Evolutionary conservation across 2,797 vertebrate species (phyloP).

Genomic region (Tenualosa thibaudeaui): DNA sequence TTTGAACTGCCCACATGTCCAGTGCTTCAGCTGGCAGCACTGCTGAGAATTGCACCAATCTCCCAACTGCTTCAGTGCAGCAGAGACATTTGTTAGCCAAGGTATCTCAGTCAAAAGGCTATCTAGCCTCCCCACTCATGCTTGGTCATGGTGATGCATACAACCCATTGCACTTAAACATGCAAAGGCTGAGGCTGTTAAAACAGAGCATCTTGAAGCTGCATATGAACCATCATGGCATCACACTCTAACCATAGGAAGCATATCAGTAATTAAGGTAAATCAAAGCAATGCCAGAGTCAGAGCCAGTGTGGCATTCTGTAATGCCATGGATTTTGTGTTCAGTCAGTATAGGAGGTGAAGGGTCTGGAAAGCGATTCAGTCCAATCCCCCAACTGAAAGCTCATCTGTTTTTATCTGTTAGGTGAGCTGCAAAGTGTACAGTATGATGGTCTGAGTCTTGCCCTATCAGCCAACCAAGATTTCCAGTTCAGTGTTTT

Average conservation of each 20-base stretch:
- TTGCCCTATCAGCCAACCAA: not conserved
- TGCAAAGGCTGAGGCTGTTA: not conserved
- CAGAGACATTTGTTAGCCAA: not conserved
- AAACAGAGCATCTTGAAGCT: not conserved
- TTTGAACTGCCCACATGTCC: not conserved
- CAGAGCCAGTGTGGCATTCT: not conserved
- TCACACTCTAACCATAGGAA: not conserved
- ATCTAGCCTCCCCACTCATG: not conserved
- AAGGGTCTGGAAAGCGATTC: not conserved
- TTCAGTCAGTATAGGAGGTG: not conserved
- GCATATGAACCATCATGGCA: not conserved
- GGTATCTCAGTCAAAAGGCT: not conserved
- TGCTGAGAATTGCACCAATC: not conserved
- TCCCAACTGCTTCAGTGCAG: not conserved
- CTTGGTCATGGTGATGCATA: not conserved
- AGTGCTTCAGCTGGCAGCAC: not conserved
- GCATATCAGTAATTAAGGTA: not conserved
- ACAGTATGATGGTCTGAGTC: not conserved
- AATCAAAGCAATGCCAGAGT: not conserved
- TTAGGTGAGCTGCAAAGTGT: not conserved
- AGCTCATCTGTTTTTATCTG: not conserved
- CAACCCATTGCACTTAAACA: not conserved
- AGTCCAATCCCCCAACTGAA: not conserved
- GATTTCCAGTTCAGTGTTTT: slow-evolving; percentile 7
- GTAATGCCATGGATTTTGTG: not conserved